These are phyloP conservation scores for Esox lucius DNA, from an alignment of 2,797 vertebrate genomes.

Conservation along the genomic window DNA sequence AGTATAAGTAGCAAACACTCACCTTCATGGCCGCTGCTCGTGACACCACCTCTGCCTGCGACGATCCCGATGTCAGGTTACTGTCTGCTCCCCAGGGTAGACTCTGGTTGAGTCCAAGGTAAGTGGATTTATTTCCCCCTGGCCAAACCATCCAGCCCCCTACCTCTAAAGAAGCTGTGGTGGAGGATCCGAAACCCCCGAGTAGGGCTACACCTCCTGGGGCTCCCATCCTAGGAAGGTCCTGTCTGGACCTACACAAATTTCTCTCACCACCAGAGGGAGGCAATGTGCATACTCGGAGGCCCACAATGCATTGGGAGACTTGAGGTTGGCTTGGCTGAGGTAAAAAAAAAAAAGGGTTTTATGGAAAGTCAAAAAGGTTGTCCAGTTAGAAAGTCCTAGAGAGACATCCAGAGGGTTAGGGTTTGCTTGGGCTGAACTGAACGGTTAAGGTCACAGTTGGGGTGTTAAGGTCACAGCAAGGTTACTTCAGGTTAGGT, in stretches of 20 bases:
- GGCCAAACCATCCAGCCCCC: conserved; percentile 77
- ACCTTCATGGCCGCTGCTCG: conserved; percentile 32
- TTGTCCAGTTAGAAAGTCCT: background rate
- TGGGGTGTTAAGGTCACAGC: background rate
- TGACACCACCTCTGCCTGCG: conserved; percentile 21
- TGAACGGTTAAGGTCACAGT: background rate
- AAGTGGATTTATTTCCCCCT: conserved; percentile 59
- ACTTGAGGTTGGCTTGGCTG: background rate
- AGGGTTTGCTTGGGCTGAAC: too few species aligned
- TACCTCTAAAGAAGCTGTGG: conserved; percentile 75
- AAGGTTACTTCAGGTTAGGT: too few species aligned
- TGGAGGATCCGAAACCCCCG: conserved; percentile 74
- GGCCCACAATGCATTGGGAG: conserved; percentile 22
- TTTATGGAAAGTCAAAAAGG: background rate
- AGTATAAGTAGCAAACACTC: background rate
- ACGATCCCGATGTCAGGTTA: conserved; percentile 57
- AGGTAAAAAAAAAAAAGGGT: background rate
- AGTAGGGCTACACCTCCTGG: conserved; percentile 63
- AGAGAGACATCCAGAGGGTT: background rate
- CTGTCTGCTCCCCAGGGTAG: conserved; percentile 49
- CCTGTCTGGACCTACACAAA: background rate
- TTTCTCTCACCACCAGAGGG: conserved; percentile 31
- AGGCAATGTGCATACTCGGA: background rate
- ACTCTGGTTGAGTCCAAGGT: conserved; percentile 82
- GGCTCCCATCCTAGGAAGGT: conserved; percentile 66